Evolutionary conservation across 2,113 vertebrate genomes (phyloP).

Genomic region (Struthidea cinerea): DNA sequence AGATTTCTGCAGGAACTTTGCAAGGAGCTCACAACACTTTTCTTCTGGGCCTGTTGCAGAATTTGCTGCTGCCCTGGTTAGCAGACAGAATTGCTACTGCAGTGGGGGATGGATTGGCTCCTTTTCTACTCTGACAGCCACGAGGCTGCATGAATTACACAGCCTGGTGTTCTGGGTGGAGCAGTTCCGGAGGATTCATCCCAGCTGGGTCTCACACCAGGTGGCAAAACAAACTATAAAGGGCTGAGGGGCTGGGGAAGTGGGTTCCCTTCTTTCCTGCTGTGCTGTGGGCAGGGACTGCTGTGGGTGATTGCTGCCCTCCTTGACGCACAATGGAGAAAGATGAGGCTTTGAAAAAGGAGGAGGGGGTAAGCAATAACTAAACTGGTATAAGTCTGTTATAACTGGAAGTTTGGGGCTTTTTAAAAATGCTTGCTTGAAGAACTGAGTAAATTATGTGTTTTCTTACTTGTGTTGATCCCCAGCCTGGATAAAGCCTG

Average conservation of each 20-base stretch:
- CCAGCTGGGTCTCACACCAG: slow-evolving; percentile 12
- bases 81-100: background rate
- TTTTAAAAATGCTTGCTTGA: background rate
- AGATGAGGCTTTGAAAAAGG: background rate
- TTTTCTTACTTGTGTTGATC: background rate
- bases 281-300: background rate
- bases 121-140: background rate
- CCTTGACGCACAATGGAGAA: background rate
- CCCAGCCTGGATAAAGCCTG: background rate
- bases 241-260: background rate
- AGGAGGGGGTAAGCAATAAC: background rate
- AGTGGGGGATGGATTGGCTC: background rate
- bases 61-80: background rate
- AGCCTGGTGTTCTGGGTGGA: background rate
- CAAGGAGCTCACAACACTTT: background rate
- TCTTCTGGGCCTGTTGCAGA: background rate
- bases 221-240: slow-evolving; percentile 25
- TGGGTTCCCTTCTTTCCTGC: background rate
- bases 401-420: background rate
- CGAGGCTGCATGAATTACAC: background rate
- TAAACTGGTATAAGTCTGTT: background rate
- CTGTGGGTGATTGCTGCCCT: background rate
- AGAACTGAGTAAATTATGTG: background rate
- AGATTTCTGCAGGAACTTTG: background rate
- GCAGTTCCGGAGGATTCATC: background rate